Percentiles rank a stretch among this genome's conserved stretches.
These are phyloP conservation scores for Drosophila pseudoananassae DNA, from an alignment of 1,140 invertebrate species.

Conservation along the genomic window DNA sequence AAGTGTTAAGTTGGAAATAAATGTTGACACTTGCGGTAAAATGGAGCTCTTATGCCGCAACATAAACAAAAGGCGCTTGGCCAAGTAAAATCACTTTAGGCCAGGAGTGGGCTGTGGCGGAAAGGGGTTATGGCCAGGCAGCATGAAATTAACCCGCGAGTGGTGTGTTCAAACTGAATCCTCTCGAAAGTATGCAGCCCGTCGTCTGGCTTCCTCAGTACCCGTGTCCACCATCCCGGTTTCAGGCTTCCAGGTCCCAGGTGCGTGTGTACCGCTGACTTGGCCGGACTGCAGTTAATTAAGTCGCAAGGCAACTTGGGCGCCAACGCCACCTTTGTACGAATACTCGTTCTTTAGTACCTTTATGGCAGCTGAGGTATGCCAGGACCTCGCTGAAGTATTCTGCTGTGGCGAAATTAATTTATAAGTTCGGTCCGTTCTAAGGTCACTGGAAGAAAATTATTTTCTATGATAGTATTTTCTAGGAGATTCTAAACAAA, in stretches of 20 bases:
- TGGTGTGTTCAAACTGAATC: background rate
- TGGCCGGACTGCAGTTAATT: constrained; percentile 78
- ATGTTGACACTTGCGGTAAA: constrained; percentile 82
- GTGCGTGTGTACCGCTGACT: constrained; percentile 52
- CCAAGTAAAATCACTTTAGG: constrained; percentile 56
- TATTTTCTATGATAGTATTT: too few relatives aligned
- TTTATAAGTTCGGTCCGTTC: constrained; percentile 67
- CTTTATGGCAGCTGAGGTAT: constrained; percentile 63
- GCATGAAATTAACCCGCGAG: constrained; percentile 68
- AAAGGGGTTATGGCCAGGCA: constrained; percentile 28
- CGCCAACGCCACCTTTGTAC: constrained; percentile 20
- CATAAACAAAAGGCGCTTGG: constrained; percentile 71
- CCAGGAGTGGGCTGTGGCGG: background rate
- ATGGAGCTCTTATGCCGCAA: constrained; percentile 73
- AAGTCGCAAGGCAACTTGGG: constrained; percentile 56
- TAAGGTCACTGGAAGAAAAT: constrained; percentile 14
- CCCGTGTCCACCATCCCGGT: too few relatives aligned
- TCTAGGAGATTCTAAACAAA: too few relatives aligned
- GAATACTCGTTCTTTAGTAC: background rate
- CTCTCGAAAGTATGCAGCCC: constrained; percentile 41
- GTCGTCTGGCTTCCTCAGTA: constrained; percentile 10
- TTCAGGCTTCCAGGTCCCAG: constrained; percentile 29
- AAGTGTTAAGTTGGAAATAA: constrained; percentile 82
- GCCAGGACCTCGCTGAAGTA: constrained; percentile 64
- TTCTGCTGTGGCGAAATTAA: constrained; percentile 71